Percentiles rank a stretch among this genome's conserved stretches.
Evolutionary conservation across 1,140 invertebrate species (phyloP).

Genomic region (Adelges cooleyi): DNA sequence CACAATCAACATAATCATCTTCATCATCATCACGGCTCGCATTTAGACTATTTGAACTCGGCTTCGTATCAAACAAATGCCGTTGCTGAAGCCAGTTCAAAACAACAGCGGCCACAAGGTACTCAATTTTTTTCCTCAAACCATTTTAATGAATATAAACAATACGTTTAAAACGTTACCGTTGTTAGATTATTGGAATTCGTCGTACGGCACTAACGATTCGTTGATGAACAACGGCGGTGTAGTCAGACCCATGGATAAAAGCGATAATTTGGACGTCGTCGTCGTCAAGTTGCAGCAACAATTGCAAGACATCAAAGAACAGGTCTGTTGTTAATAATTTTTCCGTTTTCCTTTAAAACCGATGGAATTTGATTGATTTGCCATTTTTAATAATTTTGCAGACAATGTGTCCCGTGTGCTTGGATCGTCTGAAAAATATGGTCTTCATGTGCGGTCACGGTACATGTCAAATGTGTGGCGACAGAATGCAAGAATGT

Average conservation of each 20-base stretch:
- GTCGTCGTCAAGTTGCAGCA: slow-evolving; percentile 49
- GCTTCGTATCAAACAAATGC: too few species aligned
- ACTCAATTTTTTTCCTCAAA: too few species aligned
- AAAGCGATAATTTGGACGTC: slow-evolving; percentile 69
- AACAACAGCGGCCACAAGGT: too few species aligned
- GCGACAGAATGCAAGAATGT: slow-evolving; percentile 86
- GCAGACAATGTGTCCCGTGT: slow-evolving; percentile 95
- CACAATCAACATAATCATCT: too few species aligned
- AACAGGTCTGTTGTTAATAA: slow-evolving; percentile 55
- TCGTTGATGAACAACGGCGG: slow-evolving; percentile 73
- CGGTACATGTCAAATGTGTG: slow-evolving; percentile 95
- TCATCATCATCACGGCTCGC: too few species aligned
- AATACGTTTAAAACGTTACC: too few species aligned
- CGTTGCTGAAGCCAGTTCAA: too few species aligned
- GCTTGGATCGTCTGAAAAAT: slow-evolving; percentile 92
- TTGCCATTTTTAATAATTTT: slow-evolving; percentile 35
- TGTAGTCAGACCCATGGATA: slow-evolving; percentile 56
- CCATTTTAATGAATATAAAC: too few species aligned
- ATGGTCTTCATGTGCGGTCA: slow-evolving; percentile 98
- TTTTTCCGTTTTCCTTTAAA: background rate
- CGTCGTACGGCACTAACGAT: slow-evolving; percentile 30
- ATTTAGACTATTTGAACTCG: too few species aligned
- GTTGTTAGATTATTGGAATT: too few species aligned
- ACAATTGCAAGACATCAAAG: slow-evolving; percentile 92
- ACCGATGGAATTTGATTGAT: background rate